Evolutionary conservation across 2,888 invertebrate species (phyloP).

Genomic region (Allacma fusca): DNA sequence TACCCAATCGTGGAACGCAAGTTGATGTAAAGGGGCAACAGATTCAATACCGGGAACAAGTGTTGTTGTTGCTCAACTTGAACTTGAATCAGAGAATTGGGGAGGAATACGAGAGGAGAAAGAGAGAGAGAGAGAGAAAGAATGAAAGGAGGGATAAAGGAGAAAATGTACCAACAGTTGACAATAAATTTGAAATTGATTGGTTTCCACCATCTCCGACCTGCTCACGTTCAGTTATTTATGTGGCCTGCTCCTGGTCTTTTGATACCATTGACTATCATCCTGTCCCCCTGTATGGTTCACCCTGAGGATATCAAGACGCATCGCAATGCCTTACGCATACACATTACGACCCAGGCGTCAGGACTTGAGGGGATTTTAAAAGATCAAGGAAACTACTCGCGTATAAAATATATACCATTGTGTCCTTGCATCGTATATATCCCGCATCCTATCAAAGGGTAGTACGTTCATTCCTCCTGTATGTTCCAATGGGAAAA

Average conservation of each 20-base stretch:
- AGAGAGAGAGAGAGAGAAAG: no score
- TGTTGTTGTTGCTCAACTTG: no score
- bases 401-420: conserved; percentile 35
- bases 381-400: conserved; percentile 43
- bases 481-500: no score
- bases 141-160: no score
- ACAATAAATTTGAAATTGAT: conserved; percentile 43
- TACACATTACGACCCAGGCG: conserved; percentile 11
- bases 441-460: no score
- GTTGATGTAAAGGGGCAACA: no score
- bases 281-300: conserved; percentile 4
- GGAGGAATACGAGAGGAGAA: no score
- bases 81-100: no score
- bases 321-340: conserved; percentile 2
- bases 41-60: no score
- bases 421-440: neutral
- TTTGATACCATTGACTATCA: conserved; percentile 26
- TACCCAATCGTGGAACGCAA: no score
- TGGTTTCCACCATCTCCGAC: conserved; percentile 36
- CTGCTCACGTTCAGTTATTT: conserved; percentile 35
- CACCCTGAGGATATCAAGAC: conserved; percentile 39
- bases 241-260: conserved; percentile 27
- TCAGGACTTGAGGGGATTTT: conserved; percentile 40
- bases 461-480: no score
- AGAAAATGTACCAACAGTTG: conserved; percentile 8